These are phyloP conservation scores for Numenius arquata DNA, from an alignment of 2,113 vertebrate genomes.

Conservation along the genomic window DNA sequence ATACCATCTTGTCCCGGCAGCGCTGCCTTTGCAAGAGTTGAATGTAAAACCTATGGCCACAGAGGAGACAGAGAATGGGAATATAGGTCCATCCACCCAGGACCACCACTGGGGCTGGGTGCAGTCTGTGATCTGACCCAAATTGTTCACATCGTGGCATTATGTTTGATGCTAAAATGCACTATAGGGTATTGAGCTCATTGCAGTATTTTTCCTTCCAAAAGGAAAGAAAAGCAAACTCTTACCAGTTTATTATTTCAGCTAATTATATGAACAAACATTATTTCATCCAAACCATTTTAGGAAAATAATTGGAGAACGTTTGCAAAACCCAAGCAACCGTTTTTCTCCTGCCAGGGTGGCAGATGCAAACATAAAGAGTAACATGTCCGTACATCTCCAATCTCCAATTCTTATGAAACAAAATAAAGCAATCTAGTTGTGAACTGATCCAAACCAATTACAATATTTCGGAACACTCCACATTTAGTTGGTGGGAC, in stretches of 20 bases:
- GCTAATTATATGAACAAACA: conserved; percentile 45
- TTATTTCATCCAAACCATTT: conserved; percentile 41
- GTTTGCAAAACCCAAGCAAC: conserved; percentile 32
- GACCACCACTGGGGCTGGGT: background rate
- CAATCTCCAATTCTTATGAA: conserved; percentile 52
- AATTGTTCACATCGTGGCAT: background rate
- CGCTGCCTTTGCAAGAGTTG: background rate
- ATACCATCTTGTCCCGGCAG: background rate
- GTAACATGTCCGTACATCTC: conserved; percentile 53
- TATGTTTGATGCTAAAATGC: background rate
- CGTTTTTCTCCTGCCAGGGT: conserved; percentile 44
- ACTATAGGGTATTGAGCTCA: background rate
- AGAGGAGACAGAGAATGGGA: background rate
- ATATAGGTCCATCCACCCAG: background rate
- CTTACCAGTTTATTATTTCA: conserved; percentile 45
- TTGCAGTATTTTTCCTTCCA: background rate
- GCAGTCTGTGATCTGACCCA: background rate
- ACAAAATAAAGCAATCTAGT: conserved; percentile 67
- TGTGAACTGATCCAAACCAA: conserved; percentile 69
- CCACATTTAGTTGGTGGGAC: conserved; percentile 5
- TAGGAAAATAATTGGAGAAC: conserved; percentile 43
- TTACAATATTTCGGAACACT: conserved; percentile 52
- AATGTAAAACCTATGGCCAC: background rate
- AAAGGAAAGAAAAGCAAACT: conserved; percentile 12
- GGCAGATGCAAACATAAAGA: conserved; percentile 60